These are phyloP conservation scores for Macrobrachium rosenbergii DNA, from an alignment of 1,140 invertebrate genomes.

Conservation along the genomic window DNA sequence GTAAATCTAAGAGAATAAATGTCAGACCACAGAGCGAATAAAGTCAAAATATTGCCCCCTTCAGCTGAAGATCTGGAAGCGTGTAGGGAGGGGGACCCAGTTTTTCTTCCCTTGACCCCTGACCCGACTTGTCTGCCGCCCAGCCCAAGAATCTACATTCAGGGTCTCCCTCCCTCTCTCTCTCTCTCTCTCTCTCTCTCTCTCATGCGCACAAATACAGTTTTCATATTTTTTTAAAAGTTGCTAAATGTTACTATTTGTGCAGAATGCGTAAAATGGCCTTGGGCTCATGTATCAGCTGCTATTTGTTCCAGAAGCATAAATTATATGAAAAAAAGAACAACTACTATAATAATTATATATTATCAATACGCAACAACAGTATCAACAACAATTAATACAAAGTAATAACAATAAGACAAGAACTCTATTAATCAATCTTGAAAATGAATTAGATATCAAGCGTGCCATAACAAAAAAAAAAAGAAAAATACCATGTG, in stretches of 20 bases:
- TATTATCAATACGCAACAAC: too few species aligned
- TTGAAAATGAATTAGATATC: too few species aligned
- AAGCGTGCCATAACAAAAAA: too few species aligned
- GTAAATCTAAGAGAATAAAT: background rate
- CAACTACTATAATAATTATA: too few species aligned
- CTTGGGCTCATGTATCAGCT: background rate
- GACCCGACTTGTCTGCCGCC: constrained; percentile 9
- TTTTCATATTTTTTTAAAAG: too few species aligned
- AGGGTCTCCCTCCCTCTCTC: background rate
- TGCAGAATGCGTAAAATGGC: background rate
- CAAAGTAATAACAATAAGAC: too few species aligned
- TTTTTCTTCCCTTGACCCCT: constrained; percentile 21
- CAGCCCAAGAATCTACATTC: constrained; percentile 10
- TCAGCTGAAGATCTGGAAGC: background rate
- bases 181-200: background rate
- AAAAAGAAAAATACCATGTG: too few species aligned
- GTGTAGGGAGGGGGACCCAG: constrained; percentile 18
- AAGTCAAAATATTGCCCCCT: background rate
- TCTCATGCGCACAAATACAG: background rate
- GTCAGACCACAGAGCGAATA: background rate
- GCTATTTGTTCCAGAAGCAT: background rate
- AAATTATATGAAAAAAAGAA: too few species aligned
- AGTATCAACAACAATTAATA: too few species aligned
- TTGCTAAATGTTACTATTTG: background rate
- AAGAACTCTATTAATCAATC: too few species aligned